phyloP scores from a whole-genome alignment of 2,888 invertebrate genomes.

The Leptodirus hochenwartii region DNA sequence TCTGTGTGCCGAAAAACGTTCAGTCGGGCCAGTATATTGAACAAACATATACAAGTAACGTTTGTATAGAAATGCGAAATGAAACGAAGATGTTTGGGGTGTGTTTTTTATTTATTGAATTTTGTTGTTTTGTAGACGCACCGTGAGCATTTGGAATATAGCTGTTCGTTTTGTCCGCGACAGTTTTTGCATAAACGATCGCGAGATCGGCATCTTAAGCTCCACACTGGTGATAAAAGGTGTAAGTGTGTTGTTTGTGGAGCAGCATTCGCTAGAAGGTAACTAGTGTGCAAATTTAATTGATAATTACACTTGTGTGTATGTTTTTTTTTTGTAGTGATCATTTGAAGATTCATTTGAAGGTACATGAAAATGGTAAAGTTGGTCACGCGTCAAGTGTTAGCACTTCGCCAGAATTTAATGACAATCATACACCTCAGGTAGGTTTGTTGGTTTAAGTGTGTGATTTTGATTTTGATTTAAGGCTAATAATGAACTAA shows the following conservation, averaged over 20 bases:
- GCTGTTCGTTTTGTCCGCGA: conserved; percentile 79
- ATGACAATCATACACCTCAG: no score
- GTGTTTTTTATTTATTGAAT: not conserved
- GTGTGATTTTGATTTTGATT: no score
- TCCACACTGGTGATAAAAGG: conserved; percentile 81
- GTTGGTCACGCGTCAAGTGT: no score
- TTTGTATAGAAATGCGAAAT: not conserved
- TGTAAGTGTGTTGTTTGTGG: conserved; percentile 84
- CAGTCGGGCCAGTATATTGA: conserved; percentile 1
- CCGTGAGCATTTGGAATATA: conserved; percentile 81
- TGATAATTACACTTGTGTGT: not conserved
- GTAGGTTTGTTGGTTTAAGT: no score
- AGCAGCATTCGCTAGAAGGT: conserved; percentile 86
- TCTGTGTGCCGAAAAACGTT: not conserved
- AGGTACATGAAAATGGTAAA: conserved; percentile 88
- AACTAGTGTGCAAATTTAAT: conserved; percentile 16
- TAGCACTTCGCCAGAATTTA: no score
- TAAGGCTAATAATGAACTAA: no score
- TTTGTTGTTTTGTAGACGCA: conserved; percentile 48
- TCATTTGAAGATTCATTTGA: conserved; percentile 89
- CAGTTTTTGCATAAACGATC: conserved; percentile 90
- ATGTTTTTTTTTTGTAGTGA: conserved; percentile 42
- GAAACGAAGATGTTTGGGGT: not conserved
- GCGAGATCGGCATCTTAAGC: conserved; percentile 81
- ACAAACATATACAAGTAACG: not conserved